Evolutionary conservation across 2,797 vertebrate species (phyloP).

Genomic region (Coreius guichenoti): DNA sequence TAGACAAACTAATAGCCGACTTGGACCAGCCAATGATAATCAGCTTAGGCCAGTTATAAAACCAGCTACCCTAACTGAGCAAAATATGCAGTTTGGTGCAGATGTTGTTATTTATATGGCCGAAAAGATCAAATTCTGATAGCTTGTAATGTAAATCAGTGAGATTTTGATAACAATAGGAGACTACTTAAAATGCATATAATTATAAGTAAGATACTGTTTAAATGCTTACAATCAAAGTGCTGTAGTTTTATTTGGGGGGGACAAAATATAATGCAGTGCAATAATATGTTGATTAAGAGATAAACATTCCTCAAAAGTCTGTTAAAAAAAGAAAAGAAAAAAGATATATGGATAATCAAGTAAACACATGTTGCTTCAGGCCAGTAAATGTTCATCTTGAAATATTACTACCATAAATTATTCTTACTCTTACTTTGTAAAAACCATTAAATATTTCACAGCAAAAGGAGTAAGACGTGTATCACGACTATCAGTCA

Average conservation of each 20-base stretch:
- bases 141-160: not conserved
- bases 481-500: not conserved
- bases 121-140: not conserved
- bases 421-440: not conserved
- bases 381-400: not conserved
- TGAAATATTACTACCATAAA: not conserved
- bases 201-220: not conserved
- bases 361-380: not conserved
- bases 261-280: not conserved
- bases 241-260: not conserved
- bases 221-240: not conserved
- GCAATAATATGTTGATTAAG: not conserved
- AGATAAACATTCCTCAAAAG: not conserved
- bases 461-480: not conserved
- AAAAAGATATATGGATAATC: no score
- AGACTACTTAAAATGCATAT: not conserved
- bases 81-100: not conserved
- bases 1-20: conserved; percentile 4
- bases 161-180: not conserved
- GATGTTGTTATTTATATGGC: not conserved
- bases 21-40: not conserved
- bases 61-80: not conserved
- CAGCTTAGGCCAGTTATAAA: not conserved
- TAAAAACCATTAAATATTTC: not conserved
- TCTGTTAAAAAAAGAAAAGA: no score